Evolutionary conservation across 1,140 invertebrate species (phyloP).

Genomic region (Panagrolaimus sp.): DNA sequence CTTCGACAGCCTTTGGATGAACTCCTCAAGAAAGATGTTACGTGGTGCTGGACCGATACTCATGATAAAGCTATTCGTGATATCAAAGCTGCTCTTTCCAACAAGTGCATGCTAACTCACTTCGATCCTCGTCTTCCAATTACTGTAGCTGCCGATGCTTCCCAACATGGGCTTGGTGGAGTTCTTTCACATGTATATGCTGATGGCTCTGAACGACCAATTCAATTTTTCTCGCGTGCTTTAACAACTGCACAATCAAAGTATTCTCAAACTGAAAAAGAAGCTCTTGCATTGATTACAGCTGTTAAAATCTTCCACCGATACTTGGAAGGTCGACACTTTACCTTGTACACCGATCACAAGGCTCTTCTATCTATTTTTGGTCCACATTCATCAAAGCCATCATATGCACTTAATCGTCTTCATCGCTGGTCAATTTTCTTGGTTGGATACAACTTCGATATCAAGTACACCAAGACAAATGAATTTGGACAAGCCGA

Average conservation of each 20-base stretch:
- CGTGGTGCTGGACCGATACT: conserved; percentile 29
- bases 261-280: conserved; percentile 62
- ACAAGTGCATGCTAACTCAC: conserved; percentile 50
- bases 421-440: conserved; percentile 21
- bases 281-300: conserved; percentile 60
- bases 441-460: conserved; percentile 17
- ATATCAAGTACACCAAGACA: conserved; percentile 18
- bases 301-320: conserved; percentile 59
- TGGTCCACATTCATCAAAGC: no score
- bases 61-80: conserved; percentile 42
- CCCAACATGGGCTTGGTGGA: conserved; percentile 60
- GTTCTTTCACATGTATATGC: conserved; percentile 59
- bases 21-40: conserved; percentile 29
- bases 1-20: conserved; percentile 26
- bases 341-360: conserved; percentile 52
- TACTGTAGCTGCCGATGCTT: conserved; percentile 62
- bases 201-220: conserved; percentile 59
- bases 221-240: conserved; percentile 53
- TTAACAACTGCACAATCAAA: conserved; percentile 28
- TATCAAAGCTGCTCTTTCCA: conserved; percentile 50
- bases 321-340: conserved; percentile 59
- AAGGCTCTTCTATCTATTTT: conserved; percentile 27
- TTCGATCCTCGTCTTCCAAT: conserved; percentile 59
- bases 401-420: not conserved
- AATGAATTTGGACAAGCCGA: conserved; percentile 24